Base-by-base conservation (phyloP, 1,140 invertebrate genomes). In the Polypedilum vanderplanki region DNA sequence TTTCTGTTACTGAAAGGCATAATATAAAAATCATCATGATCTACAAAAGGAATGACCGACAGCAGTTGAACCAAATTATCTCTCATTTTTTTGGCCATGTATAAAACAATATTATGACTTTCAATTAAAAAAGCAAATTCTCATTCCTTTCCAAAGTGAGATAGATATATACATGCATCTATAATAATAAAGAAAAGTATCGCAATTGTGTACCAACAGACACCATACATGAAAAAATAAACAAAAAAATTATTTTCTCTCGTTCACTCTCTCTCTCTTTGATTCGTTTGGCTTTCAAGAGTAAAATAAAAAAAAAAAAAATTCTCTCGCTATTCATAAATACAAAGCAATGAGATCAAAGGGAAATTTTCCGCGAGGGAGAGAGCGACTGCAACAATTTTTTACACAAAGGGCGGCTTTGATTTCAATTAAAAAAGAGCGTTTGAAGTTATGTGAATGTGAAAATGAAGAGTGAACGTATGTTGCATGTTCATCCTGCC, bases 391-490 rank as follows among this genome's bases (percentile, higher is more conserved):
- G 46, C 46, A 57, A 57, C 46, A 57, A 57, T 57, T 57, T 57
- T 57, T 57, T 57, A 57, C 46, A 57, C 46, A 57, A 57, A 57
- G 46, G 46, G 46, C 46, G 46, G 46, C 46, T 57, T 57, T 57
- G 46, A 57, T 57, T 57, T 57, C 46, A 57, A 57, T 57, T 57
- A 57, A 57, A 33, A 33, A 33, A 1, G 24, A 33, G 24, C 46
- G 46, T 57, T 57, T 57, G 46, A 57, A 57, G 46, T n/a, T 57
- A 57, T 57, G 46, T 57, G 46, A 57, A 33, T 33, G 24, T 33
- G 24, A 57, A 57, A 57, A 57, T 57, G 46, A 57, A 57, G 46
- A 57, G 46, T 57, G n/a, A 33, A 33, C 24, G 24, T 57, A 57
- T 57, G 12, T 12, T n/a, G 46, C 46, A 57, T 57, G 46, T 57